Evolutionary conservation across 2,888 invertebrate genomes (phyloP).

Genomic region (Perizoma affinitatum): DNA sequence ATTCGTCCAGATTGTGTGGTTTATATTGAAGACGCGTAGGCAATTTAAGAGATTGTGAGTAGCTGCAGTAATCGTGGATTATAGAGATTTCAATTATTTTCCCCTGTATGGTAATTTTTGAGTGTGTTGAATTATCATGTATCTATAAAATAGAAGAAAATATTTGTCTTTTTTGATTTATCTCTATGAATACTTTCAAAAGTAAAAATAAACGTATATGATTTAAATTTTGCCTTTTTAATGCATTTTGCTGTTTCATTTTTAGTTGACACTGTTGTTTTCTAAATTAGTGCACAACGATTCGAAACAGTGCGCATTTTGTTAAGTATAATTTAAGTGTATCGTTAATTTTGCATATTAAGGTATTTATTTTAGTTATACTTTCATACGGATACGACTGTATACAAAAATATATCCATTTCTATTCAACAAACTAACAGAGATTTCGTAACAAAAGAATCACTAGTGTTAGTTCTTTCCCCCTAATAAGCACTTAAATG

Average conservation of each 20-base stretch:
- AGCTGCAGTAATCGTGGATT: constrained; percentile 47
- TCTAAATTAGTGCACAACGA: constrained; percentile 42
- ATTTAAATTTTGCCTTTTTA: constrained; percentile 73
- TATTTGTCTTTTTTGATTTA: constrained; percentile 46
- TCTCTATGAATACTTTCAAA: constrained; percentile 57
- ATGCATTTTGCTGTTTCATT: constrained; percentile 71
- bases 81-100: constrained; percentile 41
- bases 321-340: constrained; percentile 69
- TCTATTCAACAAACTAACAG: constrained; percentile 27
- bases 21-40: constrained; percentile 54
- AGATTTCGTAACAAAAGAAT: constrained; percentile 30
- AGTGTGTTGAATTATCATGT: constrained; percentile 44
- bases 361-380: constrained; percentile 84
- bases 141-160: constrained; percentile 45
- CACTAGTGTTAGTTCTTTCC: constrained; percentile 41
- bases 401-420: constrained; percentile 61
- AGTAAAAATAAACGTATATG: constrained; percentile 67
- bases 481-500: constrained; percentile 57
- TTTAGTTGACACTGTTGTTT: constrained; percentile 47
- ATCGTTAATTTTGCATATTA: constrained; percentile 78
- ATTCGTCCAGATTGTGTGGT: constrained; percentile 61
- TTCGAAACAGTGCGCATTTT: constrained; percentile 67
- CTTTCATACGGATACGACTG: constrained; percentile 80
- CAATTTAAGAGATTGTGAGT: constrained; percentile 51
- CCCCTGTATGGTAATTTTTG: constrained; percentile 38